These are phyloP conservation scores for Cephus runcator DNA, from an alignment of 2,888 invertebrate genomes.

Conservation along the genomic window DNA sequence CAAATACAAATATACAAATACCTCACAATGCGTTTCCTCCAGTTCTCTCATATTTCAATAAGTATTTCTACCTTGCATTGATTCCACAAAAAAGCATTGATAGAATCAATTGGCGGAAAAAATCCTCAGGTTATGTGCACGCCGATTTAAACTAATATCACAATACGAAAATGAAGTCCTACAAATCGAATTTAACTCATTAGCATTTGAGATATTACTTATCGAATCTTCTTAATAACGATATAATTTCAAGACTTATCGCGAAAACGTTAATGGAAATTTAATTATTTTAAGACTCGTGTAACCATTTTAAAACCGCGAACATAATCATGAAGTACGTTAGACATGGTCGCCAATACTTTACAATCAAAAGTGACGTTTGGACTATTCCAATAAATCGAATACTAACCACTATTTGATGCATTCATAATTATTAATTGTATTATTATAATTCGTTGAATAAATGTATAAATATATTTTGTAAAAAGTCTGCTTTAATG, in stretches of 20 bases:
- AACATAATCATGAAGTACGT: slow-evolving; percentile 18
- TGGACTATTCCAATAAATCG: background rate
- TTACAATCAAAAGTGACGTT: background rate
- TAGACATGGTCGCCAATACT: slow-evolving; percentile 3
- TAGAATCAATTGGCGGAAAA: slow-evolving; percentile 14
- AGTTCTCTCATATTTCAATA: slow-evolving; percentile 52
- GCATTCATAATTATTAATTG: background rate
- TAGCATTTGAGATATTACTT: slow-evolving; percentile 4
- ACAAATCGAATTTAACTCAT: background rate
- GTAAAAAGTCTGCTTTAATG: background rate
- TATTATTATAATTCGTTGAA: background rate
- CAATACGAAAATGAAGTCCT: slow-evolving; percentile 11
- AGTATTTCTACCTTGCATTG: slow-evolving; percentile 22
- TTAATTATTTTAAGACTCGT: slow-evolving; percentile 37
- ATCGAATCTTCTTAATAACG: background rate
- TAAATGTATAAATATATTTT: background rate
- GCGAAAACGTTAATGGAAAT: slow-evolving; percentile 24
- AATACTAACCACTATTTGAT: background rate
- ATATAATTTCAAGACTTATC: slow-evolving; percentile 25
- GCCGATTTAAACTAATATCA: slow-evolving; percentile 1
- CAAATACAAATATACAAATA: slow-evolving; percentile 25
- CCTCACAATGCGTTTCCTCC: slow-evolving; percentile 57
- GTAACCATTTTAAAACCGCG: slow-evolving; percentile 49
- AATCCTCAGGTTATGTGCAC: slow-evolving; percentile 34
- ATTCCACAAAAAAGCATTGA: slow-evolving; percentile 16